Percentiles rank a stretch among this genome's conserved stretches.
phyloP scores from a whole-genome alignment of 2,113 vertebrate genomes.

The Pantherophis guttatus region DNA sequence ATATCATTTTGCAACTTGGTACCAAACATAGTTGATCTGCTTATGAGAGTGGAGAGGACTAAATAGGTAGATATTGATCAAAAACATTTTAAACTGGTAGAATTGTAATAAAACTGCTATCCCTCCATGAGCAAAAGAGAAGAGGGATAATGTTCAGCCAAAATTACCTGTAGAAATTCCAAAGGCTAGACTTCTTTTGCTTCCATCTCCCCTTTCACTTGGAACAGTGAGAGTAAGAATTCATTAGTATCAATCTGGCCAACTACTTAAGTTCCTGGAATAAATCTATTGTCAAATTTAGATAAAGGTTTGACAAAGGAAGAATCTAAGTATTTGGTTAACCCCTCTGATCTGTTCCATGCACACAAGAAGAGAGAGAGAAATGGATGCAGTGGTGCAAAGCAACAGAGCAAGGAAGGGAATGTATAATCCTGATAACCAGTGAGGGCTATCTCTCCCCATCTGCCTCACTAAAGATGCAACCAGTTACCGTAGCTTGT shows the following conservation, averaged over 20 bases:
- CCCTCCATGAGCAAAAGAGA: not conserved
- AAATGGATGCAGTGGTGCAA: not conserved
- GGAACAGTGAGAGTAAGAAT: not conserved
- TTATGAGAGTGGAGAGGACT: not conserved
- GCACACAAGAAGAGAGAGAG: not conserved
- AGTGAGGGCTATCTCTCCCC: too few species aligned
- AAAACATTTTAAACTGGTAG: not conserved
- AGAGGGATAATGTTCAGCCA: not conserved
- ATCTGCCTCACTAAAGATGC: too few species aligned
- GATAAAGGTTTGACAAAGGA: not conserved
- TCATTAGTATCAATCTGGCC: not conserved
- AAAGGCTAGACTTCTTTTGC: not conserved
- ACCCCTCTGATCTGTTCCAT: not conserved
- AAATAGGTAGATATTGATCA: not conserved
- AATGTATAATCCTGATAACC: not conserved
- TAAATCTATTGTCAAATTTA: not conserved
- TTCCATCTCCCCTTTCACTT: not conserved
- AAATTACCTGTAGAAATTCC: not conserved
- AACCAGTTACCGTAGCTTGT: not conserved
- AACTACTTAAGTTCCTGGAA: not conserved
- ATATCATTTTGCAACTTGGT: not conserved
- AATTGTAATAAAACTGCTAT: not conserved
- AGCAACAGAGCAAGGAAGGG: not conserved
- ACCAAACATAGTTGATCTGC: not conserved
- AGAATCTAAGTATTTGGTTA: not conserved